These are phyloP conservation scores for Rhinogobius similis DNA, from an alignment of 2,113 vertebrate genomes.

Conservation along the genomic window DNA sequence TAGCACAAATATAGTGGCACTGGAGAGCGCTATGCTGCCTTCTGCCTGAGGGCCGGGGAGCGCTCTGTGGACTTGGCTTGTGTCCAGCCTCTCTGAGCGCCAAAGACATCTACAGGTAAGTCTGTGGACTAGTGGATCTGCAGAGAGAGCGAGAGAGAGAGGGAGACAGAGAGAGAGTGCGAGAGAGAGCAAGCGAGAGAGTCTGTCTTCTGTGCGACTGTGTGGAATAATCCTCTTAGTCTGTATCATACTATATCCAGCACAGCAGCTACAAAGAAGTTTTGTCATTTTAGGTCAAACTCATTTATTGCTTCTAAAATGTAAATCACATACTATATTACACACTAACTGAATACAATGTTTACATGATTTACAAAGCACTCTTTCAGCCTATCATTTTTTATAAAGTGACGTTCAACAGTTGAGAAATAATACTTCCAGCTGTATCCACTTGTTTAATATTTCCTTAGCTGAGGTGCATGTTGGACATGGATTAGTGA, in stretches of 20 bases:
- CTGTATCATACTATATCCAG: neutral
- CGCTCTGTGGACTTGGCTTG: neutral
- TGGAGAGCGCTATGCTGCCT: neutral
- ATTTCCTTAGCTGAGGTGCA: constrained; percentile 8
- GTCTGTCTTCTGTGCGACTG: neutral
- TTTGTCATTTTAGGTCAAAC: neutral
- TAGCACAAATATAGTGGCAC: constrained; percentile 9
- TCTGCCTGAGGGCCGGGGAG: neutral
- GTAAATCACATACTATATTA: neutral
- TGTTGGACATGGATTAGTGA: constrained; percentile 25
- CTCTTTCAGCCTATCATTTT: neutral
- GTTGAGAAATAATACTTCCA: neutral
- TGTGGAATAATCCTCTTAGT: constrained; percentile 1
- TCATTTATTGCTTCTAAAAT: neutral
- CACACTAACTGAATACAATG: too few species aligned
- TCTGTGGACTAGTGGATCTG: neutral
- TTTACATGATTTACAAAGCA: neutral
- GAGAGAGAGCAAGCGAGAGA: neutral
- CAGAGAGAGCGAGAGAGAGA: neutral
- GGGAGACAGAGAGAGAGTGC: too few species aligned
- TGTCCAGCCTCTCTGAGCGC: constrained; percentile 3
- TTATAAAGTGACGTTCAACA: neutral
- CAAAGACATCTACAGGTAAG: neutral
- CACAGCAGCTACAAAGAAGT: neutral
- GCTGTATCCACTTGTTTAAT: neutral